A percentile compares a stretch with the other conserved stretches of the same genome.
phyloP scores from a whole-genome alignment of 2,888 invertebrate genomes.

The Drosophila leonis region DNA sequence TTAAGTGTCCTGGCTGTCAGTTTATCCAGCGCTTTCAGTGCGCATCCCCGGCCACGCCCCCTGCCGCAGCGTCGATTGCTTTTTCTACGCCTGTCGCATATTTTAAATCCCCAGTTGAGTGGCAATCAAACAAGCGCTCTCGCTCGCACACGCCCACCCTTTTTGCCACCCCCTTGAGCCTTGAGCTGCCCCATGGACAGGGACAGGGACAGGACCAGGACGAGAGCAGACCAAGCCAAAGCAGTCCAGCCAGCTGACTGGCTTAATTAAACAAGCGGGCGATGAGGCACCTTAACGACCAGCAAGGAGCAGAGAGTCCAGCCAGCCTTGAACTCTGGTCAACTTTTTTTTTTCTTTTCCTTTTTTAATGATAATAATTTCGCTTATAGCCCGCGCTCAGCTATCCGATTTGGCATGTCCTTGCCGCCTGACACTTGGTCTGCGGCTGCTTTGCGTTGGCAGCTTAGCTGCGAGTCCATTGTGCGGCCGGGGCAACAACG shows the following conservation, averaged over 20 bases:
- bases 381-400: slow-evolving; percentile 41
- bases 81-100: slow-evolving; percentile 77
- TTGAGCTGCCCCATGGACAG: slow-evolving; percentile 11
- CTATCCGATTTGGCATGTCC: slow-evolving; percentile 17
- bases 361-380: slow-evolving; percentile 75
- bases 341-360: slow-evolving; percentile 43
- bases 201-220: not conserved
- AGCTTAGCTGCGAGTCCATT: slow-evolving; percentile 41
- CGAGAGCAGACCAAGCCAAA: not conserved
- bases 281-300: slow-evolving; percentile 72
- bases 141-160: slow-evolving; percentile 25
- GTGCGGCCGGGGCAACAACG: slow-evolving; percentile 58
- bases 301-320: slow-evolving; percentile 16
- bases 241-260: slow-evolving; percentile 49
- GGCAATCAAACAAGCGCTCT: slow-evolving; percentile 66
- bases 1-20: slow-evolving; percentile 64
- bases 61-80: slow-evolving; percentile 65
- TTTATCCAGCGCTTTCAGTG: slow-evolving; percentile 46
- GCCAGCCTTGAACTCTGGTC: slow-evolving; percentile 37
- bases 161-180: slow-evolving; percentile 27
- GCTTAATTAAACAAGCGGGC: slow-evolving; percentile 74
- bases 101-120: slow-evolving; percentile 79
- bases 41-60: slow-evolving; percentile 24
- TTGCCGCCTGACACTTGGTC: slow-evolving; percentile 56
- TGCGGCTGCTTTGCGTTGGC: slow-evolving; percentile 50